A percentile compares a stretch with the other conserved stretches of the same genome.
Evolutionary conservation across 1,140 invertebrate genomes (phyloP).

Genomic region (Drosophila navojoa): DNA sequence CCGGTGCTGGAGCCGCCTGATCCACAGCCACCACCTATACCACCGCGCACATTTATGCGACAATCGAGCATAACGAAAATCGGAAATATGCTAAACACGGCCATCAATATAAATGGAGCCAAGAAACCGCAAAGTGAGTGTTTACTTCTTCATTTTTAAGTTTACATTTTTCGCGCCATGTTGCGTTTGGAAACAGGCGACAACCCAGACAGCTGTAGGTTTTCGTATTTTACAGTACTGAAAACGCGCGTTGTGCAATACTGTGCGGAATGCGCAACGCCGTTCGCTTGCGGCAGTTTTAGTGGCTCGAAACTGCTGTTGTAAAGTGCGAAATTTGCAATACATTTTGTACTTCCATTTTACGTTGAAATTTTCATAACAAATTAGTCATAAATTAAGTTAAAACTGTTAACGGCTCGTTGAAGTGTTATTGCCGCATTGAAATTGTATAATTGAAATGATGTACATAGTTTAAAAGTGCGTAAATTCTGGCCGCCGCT

Average conservation of each 20-base stretch:
- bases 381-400: conserved; percentile 62
- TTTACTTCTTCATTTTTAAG: not conserved
- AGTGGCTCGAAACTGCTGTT: conserved; percentile 54
- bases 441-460: conserved; percentile 32
- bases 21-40: conserved; percentile 72
- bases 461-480: conserved; percentile 75
- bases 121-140: conserved; percentile 82
- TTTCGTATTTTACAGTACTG: conserved; percentile 30
- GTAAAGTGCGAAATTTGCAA: conserved; percentile 78
- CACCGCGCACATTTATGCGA: conserved; percentile 86
- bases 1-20: conserved; percentile 75
- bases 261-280: conserved; percentile 30
- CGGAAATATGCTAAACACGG: conserved; percentile 88
- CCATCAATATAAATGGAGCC: conserved; percentile 85
- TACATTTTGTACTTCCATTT: conserved; percentile 77
- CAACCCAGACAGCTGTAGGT: conserved; percentile 35
- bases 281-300: conserved; percentile 47
- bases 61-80: conserved; percentile 88
- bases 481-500: conserved; percentile 59
- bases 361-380: conserved; percentile 68
- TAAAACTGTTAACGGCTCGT: conserved; percentile 46
- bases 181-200: not conserved
- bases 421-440: conserved; percentile 41
- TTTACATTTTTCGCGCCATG: conserved; percentile 36
- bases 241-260: conserved; percentile 17